Evolutionary conservation across 1,140 invertebrate species (phyloP).

Genomic region (Lanistes nyassanus): DNA sequence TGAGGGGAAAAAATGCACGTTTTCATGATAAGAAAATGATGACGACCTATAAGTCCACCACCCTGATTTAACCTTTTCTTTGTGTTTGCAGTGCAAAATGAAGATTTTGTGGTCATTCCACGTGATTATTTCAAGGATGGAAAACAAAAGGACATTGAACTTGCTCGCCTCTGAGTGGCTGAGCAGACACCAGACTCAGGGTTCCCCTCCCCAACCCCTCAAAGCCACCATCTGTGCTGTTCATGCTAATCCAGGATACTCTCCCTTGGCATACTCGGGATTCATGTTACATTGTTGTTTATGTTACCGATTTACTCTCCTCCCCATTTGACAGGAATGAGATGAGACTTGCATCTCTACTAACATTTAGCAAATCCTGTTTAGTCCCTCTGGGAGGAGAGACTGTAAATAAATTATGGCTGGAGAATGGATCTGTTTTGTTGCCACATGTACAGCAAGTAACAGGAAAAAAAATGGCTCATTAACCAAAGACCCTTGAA

Average conservation of each 20-base stretch:
- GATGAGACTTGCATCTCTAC: too few relatives aligned
- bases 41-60: too few relatives aligned
- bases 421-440: too few relatives aligned
- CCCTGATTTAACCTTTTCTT: not conserved
- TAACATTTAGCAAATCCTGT: too few relatives aligned
- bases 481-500: too few relatives aligned
- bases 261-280: not conserved
- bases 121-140: slow-evolving; percentile 33
- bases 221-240: not conserved
- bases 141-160: slow-evolving; percentile 3
- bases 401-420: too few relatives aligned
- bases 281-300: not conserved
- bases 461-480: too few relatives aligned
- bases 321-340: not conserved
- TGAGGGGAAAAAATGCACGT: too few relatives aligned
- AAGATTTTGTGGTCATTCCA: slow-evolving; percentile 32
- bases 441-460: too few relatives aligned
- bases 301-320: not conserved
- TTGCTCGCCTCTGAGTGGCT: too few relatives aligned
- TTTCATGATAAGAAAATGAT: too few relatives aligned
- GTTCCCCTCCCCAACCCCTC: not conserved
- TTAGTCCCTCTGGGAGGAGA: too few relatives aligned
- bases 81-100: slow-evolving; percentile 31
- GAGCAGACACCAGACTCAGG: not conserved
- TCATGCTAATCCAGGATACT: not conserved